phyloP scores from a whole-genome alignment of 2,888 invertebrate species.

The Hypolimnas misippus region DNA sequence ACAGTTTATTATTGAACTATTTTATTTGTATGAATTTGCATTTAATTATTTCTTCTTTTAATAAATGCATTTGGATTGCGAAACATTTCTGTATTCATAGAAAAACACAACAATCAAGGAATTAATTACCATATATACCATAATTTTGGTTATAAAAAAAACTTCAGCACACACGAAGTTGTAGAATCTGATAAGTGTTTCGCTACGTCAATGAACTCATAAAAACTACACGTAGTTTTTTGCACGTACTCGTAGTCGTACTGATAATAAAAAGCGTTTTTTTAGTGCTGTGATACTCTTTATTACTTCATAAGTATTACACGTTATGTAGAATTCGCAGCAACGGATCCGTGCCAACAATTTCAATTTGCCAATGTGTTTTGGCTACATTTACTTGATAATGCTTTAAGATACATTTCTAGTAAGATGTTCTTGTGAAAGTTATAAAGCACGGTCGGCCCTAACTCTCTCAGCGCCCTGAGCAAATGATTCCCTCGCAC shows the following conservation, averaged over 20 bases:
- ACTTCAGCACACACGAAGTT: conserved; percentile 22
- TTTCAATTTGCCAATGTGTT: not conserved
- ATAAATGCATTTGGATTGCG: too few relatives aligned
- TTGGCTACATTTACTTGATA: not conserved
- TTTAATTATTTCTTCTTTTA: too few relatives aligned
- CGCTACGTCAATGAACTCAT: conserved; percentile 25
- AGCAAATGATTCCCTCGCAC: too few relatives aligned
- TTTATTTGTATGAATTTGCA: too few relatives aligned
- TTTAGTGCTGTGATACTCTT: not conserved
- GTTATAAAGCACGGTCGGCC: too few relatives aligned
- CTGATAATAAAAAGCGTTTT: conserved; percentile 16
- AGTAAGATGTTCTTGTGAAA: not conserved
- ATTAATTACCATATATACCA: not conserved
- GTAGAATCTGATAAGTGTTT: conserved; percentile 16
- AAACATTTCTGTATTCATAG: too few relatives aligned
- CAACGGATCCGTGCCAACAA: not conserved
- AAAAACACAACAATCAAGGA: too few relatives aligned
- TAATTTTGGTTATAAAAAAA: conserved; percentile 9
- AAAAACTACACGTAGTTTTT: conserved; percentile 22
- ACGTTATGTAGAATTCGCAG: not conserved
- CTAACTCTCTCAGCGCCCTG: too few relatives aligned
- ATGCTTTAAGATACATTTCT: not conserved
- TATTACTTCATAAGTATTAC: conserved; percentile 2
- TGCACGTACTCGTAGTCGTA: conserved; percentile 9
- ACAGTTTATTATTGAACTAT: too few relatives aligned